Evolutionary conservation across 2,113 vertebrate genomes (phyloP).

Genomic region (Calypte anna): DNA sequence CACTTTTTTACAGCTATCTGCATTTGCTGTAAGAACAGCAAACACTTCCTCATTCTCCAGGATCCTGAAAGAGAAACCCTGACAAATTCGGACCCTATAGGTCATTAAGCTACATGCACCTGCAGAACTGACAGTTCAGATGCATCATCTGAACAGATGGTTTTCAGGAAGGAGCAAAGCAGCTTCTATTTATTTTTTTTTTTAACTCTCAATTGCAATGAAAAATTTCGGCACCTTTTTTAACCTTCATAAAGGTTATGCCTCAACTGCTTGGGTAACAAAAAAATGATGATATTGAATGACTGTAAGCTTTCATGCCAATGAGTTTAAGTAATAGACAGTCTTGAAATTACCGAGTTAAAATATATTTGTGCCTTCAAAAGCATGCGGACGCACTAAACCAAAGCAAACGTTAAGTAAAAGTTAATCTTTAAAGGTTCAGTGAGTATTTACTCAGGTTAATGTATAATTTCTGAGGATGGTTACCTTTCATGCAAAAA

Average conservation of each 20-base stretch:
- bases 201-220: not conserved
- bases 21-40: not conserved
- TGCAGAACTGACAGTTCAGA: not conserved
- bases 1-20: not conserved
- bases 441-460: slow-evolving; percentile 26
- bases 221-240: not conserved
- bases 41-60: not conserved
- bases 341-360: not conserved
- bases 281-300: not conserved
- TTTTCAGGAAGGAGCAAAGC: not conserved
- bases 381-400: not conserved
- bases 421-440: slow-evolving; percentile 47
- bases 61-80: not conserved
- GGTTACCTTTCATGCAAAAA: not conserved
- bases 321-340: not conserved
- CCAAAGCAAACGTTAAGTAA: not conserved
- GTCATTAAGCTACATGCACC: not conserved
- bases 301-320: not conserved
- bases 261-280: not conserved
- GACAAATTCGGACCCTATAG: not conserved
- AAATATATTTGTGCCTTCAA: not conserved
- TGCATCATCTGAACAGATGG: not conserved
- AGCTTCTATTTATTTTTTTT: not conserved
- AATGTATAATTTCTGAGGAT: slow-evolving; percentile 30
- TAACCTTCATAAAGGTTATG: not conserved